Base-by-base conservation (phyloP, 2,797 vertebrate species). In the Sarcoramphus papa region DNA sequence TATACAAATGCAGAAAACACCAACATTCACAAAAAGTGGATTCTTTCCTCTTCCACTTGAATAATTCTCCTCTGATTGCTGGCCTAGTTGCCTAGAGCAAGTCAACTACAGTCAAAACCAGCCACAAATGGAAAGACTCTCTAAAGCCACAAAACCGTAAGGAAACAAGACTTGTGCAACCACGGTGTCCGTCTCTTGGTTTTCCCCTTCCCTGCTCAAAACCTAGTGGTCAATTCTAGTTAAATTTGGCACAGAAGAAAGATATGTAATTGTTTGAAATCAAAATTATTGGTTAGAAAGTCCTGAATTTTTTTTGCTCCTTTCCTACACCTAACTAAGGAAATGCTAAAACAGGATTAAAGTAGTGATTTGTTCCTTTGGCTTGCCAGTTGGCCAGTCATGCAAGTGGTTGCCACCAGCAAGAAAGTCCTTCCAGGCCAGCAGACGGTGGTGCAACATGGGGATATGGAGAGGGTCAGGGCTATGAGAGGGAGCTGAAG, bases 161-260 rank as follows among this genome's bases (percentile, higher is more conserved):
- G 16, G 13, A 28, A 67, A 62, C 21, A n/a, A 25, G 40, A 59
- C 12, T 17, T 41, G 19, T 23, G 31, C 47, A 62, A 50, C 7
- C 14, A 33, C 0, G 0, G 4, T 10, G 19, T 27, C 30, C 1
- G 4, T 14, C 28, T 75, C 28, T 33, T 25, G 12, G 19, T 37
- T 41, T 11, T 62, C 50, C 37, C 17, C 11, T 80, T 41, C 31
- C 31, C 41, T 33, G 18, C 23, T 70, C 33, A 37, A 40, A 88
- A 75, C 11, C 22, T 20, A 10, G 1, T 0, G 9, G 18, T 35
- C 60, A 65, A 67, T 13, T 48, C n/a, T 51, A 50, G 48, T 25
- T 45, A 37, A 45, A 78, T 23, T 0, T 27, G 24, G 22, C 22
- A 92, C 14, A 45, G 37, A 62, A 74, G 31, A 73, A 40, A 68